These are phyloP conservation scores for Myripristis murdjan DNA, from an alignment of 2,797 vertebrate genomes.

Conservation along the genomic window DNA sequence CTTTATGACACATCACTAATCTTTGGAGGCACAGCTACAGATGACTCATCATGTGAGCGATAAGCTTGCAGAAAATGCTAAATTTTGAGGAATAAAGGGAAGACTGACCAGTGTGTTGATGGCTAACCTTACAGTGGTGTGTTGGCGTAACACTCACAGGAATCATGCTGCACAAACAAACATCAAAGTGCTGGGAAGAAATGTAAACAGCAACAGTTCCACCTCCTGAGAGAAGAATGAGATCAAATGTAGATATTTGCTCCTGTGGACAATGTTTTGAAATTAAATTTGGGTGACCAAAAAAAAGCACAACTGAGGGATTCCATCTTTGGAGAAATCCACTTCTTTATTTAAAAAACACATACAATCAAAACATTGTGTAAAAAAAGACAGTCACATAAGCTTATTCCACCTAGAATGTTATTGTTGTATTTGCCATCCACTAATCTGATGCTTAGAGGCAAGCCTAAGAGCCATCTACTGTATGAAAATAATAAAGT, in stretches of 20 bases:
- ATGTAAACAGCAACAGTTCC: too few species aligned
- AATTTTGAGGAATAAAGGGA: too few species aligned
- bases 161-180: slow-evolving; percentile 1
- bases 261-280: too few species aligned
- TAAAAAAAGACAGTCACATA: slow-evolving; percentile 77
- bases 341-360: slow-evolving; percentile 71
- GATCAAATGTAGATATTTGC: too few species aligned
- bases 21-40: slow-evolving; percentile 4
- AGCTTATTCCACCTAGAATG: slow-evolving; percentile 73
- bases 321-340: slow-evolving; percentile 45
- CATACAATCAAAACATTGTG: slow-evolving; percentile 75
- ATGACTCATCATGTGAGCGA: slow-evolving; percentile 53
- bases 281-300: background rate
- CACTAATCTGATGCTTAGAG: slow-evolving; percentile 61
- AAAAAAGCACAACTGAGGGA: background rate
- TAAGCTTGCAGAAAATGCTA: background rate
- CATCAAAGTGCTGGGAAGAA: too few species aligned
- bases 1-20: slow-evolving; percentile 18
- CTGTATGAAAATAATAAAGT: slow-evolving; percentile 67
- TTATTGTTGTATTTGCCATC: slow-evolving; percentile 58
- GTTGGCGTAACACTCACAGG: background rate
- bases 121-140: slow-evolving; percentile 13
- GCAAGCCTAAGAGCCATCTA: slow-evolving; percentile 59
- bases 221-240: too few species aligned
- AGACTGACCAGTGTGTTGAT: background rate